Conservation (phyloP, 2,888 invertebrate genomes). For the Cetonia aurata region DNA sequence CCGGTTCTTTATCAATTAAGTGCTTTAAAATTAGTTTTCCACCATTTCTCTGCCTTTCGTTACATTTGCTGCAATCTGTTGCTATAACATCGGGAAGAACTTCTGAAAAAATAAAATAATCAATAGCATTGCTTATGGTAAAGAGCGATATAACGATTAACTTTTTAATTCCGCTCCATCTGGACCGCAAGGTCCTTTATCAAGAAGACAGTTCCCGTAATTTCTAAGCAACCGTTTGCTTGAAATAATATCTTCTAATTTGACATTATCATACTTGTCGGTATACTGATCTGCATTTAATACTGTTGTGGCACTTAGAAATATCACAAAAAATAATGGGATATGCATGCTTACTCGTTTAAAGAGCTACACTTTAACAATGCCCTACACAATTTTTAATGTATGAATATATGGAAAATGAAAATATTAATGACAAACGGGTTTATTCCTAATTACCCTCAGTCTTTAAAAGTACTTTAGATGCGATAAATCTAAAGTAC, state of each 20-base stretch:
- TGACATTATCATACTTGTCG: constrained; percentile 78
- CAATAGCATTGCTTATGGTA: constrained; percentile 6
- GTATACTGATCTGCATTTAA: constrained; percentile 68
- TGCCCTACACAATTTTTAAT: neutral
- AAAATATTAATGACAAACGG: no score
- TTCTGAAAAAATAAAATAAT: constrained; percentile 64
- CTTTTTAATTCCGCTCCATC: constrained; percentile 75
- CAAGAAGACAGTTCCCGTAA: constrained; percentile 78
- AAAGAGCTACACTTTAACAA: constrained; percentile 6
- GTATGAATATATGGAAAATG: neutral
- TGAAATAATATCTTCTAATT: constrained; percentile 76
- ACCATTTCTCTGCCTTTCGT: constrained; percentile 72
- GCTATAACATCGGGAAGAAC: constrained; percentile 78
- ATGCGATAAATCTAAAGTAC: no score
- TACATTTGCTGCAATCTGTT: constrained; percentile 76
- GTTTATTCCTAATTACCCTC: no score
- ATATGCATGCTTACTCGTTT: constrained; percentile 17
- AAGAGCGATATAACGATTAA: constrained; percentile 53
- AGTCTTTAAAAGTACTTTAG: no score
- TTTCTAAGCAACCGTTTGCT: constrained; percentile 76
- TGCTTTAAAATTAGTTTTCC: constrained; percentile 74
- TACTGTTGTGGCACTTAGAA: neutral
- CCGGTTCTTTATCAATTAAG: constrained; percentile 74
- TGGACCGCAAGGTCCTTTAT: constrained; percentile 75
- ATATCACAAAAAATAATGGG: neutral